phyloP scores from a whole-genome alignment of 2,113 vertebrate species.

The Oncorhynchus clarkii region DNA sequence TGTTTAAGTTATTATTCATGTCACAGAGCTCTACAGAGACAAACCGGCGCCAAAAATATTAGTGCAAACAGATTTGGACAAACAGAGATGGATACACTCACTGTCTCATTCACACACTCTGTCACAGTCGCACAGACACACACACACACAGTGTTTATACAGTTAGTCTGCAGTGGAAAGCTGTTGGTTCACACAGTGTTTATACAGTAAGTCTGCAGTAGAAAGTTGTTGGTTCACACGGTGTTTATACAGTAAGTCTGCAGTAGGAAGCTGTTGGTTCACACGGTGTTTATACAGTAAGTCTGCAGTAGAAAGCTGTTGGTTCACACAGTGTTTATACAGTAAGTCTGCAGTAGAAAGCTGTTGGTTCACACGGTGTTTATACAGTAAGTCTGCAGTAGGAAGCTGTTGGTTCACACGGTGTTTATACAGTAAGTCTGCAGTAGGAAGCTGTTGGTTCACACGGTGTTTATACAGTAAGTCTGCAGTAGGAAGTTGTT shows the following conservation, averaged over 20 bases:
- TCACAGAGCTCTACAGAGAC: slow-evolving; percentile 38
- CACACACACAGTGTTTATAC: not conserved
- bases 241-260: not conserved
- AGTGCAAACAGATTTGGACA: slow-evolving; percentile 48
- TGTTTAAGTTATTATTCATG: slow-evolving; percentile 38
- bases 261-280: not conserved
- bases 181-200: slow-evolving; percentile 1
- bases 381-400: not conserved
- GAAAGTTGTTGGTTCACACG: not conserved
- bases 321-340: not conserved
- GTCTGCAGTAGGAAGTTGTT: not conserved
- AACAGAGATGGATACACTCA: slow-evolving; percentile 37
- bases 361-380: not conserved
- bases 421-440: not conserved
- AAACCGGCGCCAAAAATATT: slow-evolving; percentile 42
- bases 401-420: not conserved
- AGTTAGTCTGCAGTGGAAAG: not conserved
- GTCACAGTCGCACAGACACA: slow-evolving; percentile 7
- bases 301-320: not conserved
- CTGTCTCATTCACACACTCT: slow-evolving; percentile 40
- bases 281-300: not conserved
- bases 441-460: not conserved
- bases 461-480: not conserved
- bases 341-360: not conserved
- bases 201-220: not conserved